Evolutionary conservation across 2,888 invertebrate species (phyloP).

Genomic region (Mellilla xanthometata): DNA sequence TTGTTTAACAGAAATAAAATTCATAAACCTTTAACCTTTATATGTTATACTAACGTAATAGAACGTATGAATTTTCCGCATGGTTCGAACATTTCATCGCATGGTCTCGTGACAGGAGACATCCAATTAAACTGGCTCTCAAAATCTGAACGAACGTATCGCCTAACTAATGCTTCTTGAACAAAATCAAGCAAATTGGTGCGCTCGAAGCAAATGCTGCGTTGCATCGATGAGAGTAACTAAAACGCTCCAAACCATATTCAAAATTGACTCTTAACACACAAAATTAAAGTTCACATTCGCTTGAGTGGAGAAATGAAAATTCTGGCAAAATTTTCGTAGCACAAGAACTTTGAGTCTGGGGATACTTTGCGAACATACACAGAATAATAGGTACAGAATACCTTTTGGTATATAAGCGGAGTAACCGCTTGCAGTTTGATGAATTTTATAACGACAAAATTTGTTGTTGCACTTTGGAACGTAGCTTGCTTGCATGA

Average conservation of each 20-base stretch:
- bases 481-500: slow-evolving; percentile 13
- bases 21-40: no score
- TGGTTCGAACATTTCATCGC: no score
- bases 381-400: slow-evolving; percentile 42
- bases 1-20: no score
- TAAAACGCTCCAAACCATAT: slow-evolving; percentile 14
- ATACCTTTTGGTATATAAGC: slow-evolving; percentile 30
- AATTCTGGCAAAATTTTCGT: slow-evolving; percentile 49
- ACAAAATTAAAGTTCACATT: slow-evolving; percentile 32
- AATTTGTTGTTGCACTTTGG: slow-evolving; percentile 32
- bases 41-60: no score
- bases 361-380: slow-evolving; percentile 57
- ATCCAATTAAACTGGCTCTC: slow-evolving; percentile 13
- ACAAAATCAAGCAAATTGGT: slow-evolving; percentile 70
- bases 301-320: slow-evolving; percentile 40
- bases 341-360: slow-evolving; percentile 47
- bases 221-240: slow-evolving; percentile 53
- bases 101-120: slow-evolving; percentile 1
- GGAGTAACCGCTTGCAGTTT: slow-evolving; percentile 45
- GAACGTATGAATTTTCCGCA: no score
- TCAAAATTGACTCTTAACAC: slow-evolving; percentile 33
- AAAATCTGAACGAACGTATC: slow-evolving; percentile 22
- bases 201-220: slow-evolving; percentile 56
- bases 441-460: slow-evolving; percentile 52
- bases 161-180: slow-evolving; percentile 35